Evolutionary conservation across 92 coral and sea anemone genomes (phyloP), one percentile per base, ranked within the genome.

Genomic region (Scolanthus callimorphus): DNA sequence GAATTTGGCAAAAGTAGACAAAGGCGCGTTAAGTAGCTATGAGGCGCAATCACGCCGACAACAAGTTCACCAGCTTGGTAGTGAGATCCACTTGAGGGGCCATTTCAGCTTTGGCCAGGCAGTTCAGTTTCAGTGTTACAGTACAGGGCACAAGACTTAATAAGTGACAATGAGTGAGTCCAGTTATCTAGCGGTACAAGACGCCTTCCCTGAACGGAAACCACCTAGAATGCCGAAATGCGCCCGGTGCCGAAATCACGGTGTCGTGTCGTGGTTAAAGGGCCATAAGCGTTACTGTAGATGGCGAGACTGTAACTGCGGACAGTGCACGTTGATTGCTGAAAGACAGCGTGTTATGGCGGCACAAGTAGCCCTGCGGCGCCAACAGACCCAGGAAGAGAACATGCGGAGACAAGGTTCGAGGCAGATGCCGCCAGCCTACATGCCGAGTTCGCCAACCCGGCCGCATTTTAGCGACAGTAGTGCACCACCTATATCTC

Each of bases 371-470:
- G 96, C 96, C 0, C 74, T 88, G 13, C 71, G 96, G 39, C 63
- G 96, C 20, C 96, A 88, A 51, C 96, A 88, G 51, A 94, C 99
- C 3, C 99, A 94, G 49, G 99, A 94, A 55, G 99, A 94, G 51
- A 73, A n/a, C 25, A 86, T 94, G 81, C 66, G 88, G 46, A 80
- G 61, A 3, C 86, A 77, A 44, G 46, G 66, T 17, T 39, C 67
- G 10, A 52, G 68, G 31, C 80, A 68, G 39, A 48, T 30, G 1
- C 53, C 82, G 13, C 12, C 74, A 1, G 15, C 6, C 15, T 80
- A 57, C 27, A 69, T 69, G 45, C 57, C 79, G 41, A 55, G 55
- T 28, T 62, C 84, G 41, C 59, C 84, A 11, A n/a, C n/a, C n/a
- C n/a, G n/a, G n/a, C n/a, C n/a, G n/a, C n/a, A n/a, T n/a, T n/a